Conservation (phyloP, 2,888 invertebrate genomes). For the Salpingus planirostris region DNA sequence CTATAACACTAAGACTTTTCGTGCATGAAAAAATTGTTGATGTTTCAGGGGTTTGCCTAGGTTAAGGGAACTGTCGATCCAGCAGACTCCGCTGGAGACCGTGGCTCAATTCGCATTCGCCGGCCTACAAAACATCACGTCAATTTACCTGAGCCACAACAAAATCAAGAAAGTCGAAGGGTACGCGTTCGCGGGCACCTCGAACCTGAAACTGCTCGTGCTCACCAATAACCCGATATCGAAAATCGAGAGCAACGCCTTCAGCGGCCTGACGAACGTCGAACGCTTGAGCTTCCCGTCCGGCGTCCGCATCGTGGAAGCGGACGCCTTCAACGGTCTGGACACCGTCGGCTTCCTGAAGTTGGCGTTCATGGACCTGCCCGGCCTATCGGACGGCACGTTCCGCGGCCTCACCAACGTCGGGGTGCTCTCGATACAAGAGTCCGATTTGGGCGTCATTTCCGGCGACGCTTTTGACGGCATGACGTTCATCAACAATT, state of each 20-base stretch:
- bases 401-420: conserved; percentile 72
- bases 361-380: conserved; percentile 75
- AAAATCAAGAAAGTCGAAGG: conserved; percentile 50
- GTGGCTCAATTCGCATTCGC: conserved; percentile 80
- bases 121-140: conserved; percentile 70
- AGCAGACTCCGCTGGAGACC: conserved; percentile 68
- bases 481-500: conserved; percentile 57
- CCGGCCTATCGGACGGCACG: conserved; percentile 42
- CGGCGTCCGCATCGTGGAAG: conserved; percentile 65
- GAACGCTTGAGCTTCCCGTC: conserved; percentile 76
- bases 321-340: conserved; percentile 72
- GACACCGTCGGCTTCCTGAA: conserved; percentile 76
- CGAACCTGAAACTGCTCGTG: conserved; percentile 71
- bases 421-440: conserved; percentile 66
- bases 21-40: too few species aligned
- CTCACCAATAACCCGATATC: conserved; percentile 78
- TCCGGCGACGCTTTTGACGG: conserved; percentile 69
- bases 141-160: conserved; percentile 54
- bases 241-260: conserved; percentile 71
- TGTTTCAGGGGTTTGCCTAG: conserved; percentile 71
- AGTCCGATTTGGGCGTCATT: conserved; percentile 72
- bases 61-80: conserved; percentile 68
- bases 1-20: too few species aligned
- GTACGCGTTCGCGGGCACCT: conserved; percentile 81
- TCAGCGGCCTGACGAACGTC: conserved; percentile 75